These are phyloP conservation scores for Lepas anatifera DNA, from an alignment of 2,888 invertebrate genomes.

Conservation along the genomic window DNA sequence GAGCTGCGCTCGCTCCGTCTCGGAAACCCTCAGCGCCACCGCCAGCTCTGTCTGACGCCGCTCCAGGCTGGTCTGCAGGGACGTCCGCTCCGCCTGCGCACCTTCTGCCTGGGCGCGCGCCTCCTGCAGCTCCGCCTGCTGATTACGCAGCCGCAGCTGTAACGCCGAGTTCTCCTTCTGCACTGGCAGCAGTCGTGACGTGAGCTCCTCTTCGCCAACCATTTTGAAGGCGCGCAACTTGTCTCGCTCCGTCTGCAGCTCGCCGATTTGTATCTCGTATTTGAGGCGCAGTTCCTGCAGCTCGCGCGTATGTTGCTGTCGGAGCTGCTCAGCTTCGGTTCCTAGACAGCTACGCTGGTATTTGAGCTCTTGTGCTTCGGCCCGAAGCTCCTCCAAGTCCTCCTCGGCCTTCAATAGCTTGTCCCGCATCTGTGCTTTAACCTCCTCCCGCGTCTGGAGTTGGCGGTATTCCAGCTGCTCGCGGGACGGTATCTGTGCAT, in stretches of 20 bases:
- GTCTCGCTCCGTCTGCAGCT: slow-evolving; percentile 1
- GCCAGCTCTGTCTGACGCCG: not conserved
- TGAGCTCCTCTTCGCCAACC: slow-evolving; percentile 6
- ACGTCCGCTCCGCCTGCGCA: not conserved
- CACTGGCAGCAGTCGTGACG: not conserved
- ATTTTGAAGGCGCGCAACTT: not conserved
- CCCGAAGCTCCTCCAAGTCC: not conserved
- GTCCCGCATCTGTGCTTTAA: slow-evolving; percentile 5
- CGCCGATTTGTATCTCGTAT: not conserved
- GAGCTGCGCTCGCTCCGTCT: not conserved
- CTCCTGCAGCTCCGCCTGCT: slow-evolving; percentile 1
- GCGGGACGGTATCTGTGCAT: slow-evolving; percentile 6
- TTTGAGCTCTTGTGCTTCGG: not conserved
- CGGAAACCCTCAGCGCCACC: not conserved
- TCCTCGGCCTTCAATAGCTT: slow-evolving; percentile 4
- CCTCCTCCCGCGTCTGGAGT: slow-evolving; percentile 3
- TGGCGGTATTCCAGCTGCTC: not conserved
- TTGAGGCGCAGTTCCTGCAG: not conserved
- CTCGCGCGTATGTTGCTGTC: not conserved
- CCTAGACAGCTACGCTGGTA: slow-evolving; percentile 1
- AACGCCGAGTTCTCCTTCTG: slow-evolving; percentile 7
- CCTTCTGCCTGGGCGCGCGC: not conserved
- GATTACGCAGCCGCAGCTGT: not conserved
- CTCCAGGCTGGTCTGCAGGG: not conserved
- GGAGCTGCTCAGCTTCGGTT: not conserved